Conservation (phyloP, 2,888 invertebrate genomes). For the Litoditis marina region DNA sequence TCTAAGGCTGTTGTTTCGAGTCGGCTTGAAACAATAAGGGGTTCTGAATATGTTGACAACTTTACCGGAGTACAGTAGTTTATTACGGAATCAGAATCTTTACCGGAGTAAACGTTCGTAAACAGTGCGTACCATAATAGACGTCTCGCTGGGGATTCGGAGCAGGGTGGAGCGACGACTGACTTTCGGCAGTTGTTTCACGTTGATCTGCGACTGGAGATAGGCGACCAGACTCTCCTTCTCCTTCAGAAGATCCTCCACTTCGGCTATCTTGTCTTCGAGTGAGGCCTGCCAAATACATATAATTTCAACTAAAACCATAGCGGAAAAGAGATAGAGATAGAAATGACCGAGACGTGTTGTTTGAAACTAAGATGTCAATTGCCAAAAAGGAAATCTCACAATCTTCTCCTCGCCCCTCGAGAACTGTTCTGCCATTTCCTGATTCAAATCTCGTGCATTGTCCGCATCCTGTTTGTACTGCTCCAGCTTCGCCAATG, state of each 20-base stretch:
- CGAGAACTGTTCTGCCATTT: constrained; percentile 16
- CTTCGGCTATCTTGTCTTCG: constrained; percentile 16
- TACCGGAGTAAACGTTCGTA: no score
- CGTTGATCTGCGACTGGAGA: constrained; percentile 41
- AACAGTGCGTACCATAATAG: no score
- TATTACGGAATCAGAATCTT: no score
- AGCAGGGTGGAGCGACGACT: constrained; percentile 32
- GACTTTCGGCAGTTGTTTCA: constrained; percentile 41
- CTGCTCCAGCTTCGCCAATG: constrained; percentile 34
- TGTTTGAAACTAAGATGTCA: background rate
- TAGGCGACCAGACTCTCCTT: constrained; percentile 29
- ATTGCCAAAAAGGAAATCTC: no score
- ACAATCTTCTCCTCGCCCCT: constrained; percentile 19
- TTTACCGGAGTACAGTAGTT: no score
- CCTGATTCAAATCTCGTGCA: constrained; percentile 21
- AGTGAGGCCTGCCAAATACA: background rate
- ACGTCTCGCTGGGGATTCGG: constrained; percentile 27
- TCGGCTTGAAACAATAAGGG: background rate
- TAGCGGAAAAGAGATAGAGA: background rate
- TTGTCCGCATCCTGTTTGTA: constrained; percentile 30
- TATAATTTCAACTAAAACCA: background rate
- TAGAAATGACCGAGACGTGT: background rate
- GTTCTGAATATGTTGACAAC: no score
- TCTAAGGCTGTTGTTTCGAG: no score
- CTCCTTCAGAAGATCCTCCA: constrained; percentile 25